Conservation (phyloP, 2,888 invertebrate genomes). For the Agriopis aurantiaria region DNA sequence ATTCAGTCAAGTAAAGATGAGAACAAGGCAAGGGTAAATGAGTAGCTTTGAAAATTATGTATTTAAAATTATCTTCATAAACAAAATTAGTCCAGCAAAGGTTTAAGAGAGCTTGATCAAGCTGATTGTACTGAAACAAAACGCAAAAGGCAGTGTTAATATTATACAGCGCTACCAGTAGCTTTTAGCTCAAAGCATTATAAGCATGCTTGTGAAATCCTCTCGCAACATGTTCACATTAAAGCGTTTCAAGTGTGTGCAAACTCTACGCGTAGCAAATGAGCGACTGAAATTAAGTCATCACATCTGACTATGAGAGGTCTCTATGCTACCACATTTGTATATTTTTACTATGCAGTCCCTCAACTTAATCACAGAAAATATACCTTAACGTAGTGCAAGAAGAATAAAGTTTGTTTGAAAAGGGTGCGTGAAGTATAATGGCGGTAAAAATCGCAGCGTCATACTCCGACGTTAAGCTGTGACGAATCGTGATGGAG, state of each 20-base stretch:
- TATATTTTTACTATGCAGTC: constrained; percentile 53
- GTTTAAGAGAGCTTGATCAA: neutral
- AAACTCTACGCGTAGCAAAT: constrained; percentile 72
- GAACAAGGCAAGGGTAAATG: too few species aligned
- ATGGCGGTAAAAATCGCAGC: constrained; percentile 76
- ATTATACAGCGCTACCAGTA: constrained; percentile 10
- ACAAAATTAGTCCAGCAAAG: neutral
- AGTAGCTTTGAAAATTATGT: too few species aligned
- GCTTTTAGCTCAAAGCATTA: constrained; percentile 24
- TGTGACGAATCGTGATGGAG: constrained; percentile 80
- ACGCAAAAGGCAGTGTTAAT: constrained; percentile 1
- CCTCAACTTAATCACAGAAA: neutral
- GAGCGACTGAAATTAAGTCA: constrained; percentile 76
- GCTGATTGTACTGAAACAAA: neutral
- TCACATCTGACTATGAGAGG: constrained; percentile 74
- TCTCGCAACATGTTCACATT: constrained; percentile 42
- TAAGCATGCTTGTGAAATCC: constrained; percentile 26
- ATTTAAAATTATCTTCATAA: too few species aligned
- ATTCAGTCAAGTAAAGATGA: too few species aligned
- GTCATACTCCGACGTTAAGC: constrained; percentile 75
- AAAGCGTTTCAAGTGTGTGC: constrained; percentile 51
- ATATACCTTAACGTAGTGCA: constrained; percentile 7
- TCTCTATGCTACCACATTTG: constrained; percentile 65
- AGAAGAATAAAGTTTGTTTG: constrained; percentile 18
- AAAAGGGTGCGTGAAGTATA: constrained; percentile 49